These are phyloP conservation scores for Muscidifurax raptorellus DNA, from an alignment of 1,140 invertebrate species.

Conservation along the genomic window DNA sequence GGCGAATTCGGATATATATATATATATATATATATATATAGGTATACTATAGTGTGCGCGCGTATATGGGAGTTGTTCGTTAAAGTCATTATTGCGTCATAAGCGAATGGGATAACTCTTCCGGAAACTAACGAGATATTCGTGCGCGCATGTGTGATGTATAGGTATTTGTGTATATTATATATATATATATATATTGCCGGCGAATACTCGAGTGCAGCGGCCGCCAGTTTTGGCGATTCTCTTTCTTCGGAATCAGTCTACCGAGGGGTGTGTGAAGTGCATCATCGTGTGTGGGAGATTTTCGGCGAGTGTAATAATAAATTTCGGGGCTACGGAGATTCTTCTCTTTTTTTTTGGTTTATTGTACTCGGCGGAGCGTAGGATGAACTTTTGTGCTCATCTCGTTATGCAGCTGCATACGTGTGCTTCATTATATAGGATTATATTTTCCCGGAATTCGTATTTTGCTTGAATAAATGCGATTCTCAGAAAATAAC, in stretches of 20 bases:
- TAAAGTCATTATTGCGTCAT: conserved; percentile 70
- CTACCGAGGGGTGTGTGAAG: background rate
- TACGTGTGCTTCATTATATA: too few relatives aligned
- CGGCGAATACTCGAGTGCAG: background rate
- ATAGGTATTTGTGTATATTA: too few relatives aligned
- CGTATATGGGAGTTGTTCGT: conserved; percentile 57
- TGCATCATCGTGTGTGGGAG: background rate
- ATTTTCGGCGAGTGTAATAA: background rate
- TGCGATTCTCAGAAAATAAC: too few relatives aligned
- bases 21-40: background rate
- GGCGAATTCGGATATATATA: background rate
- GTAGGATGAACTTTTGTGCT: too few relatives aligned
- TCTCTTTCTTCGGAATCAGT: background rate
- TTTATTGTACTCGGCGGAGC: background rate
- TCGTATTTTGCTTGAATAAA: background rate
- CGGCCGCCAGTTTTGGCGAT: background rate
- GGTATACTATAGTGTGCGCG: too few relatives aligned
- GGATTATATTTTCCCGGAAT: too few relatives aligned
- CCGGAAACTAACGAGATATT: background rate
- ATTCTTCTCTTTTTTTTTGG: background rate
- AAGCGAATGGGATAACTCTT: conserved; percentile 44
- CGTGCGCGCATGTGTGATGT: background rate
- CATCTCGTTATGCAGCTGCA: too few relatives aligned
- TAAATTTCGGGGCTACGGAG: background rate
- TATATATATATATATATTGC: too few relatives aligned